Evolutionary conservation across 2,888 invertebrate species (phyloP).

Genomic region (Epinotia nisella): DNA sequence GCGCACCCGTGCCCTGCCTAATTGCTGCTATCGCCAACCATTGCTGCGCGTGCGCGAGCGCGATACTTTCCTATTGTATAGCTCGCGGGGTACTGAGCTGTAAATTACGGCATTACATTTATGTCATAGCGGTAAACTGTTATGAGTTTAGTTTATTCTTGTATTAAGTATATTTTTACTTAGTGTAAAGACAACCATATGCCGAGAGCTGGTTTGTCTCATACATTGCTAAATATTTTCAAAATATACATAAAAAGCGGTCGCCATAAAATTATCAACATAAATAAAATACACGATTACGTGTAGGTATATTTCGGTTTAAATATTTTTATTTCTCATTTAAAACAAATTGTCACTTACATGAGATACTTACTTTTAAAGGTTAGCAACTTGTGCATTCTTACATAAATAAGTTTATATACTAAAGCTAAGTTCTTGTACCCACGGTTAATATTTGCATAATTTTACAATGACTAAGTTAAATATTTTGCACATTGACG

Average conservation of each 20-base stretch:
- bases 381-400: too few species aligned
- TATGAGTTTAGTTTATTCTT: background rate
- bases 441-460: conserved; percentile 1
- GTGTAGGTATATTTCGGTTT: too few species aligned
- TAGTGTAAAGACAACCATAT: background rate
- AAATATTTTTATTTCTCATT: too few species aligned
- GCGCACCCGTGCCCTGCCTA: conserved; percentile 69
- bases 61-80: conserved; percentile 47
- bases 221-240: too few species aligned
- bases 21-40: conserved; percentile 65
- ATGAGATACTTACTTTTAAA: too few species aligned
- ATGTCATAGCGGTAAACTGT: conserved; percentile 1
- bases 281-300: background rate
- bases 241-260: background rate
- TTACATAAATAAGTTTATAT: too few species aligned
- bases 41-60: too few species aligned
- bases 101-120: conserved; percentile 20
- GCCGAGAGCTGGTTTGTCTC: too few species aligned
- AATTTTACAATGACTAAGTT: background rate
- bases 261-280: too few species aligned
- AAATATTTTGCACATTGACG: background rate
- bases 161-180: background rate
- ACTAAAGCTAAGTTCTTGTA: too few species aligned
- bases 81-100: background rate
- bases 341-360: too few species aligned